Evolutionary conservation across 2,888 invertebrate genomes (phyloP), one percentile per base, ranked within the genome.

Genomic region (Coleophora deauratella): DNA sequence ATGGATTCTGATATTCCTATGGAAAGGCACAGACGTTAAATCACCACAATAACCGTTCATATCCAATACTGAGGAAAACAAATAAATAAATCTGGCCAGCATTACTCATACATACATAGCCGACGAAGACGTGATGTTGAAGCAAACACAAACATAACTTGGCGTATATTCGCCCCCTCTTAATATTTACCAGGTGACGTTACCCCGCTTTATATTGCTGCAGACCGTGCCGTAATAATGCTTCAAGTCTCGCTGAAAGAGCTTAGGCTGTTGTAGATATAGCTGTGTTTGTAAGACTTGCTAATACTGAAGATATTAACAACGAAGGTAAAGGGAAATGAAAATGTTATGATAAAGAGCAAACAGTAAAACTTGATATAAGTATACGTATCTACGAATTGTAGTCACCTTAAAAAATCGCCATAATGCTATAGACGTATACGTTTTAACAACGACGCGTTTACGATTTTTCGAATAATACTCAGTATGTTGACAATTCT

Each of bases 161-260:
- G 61, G 54, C 55, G 57, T 62, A 60, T 52, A 11, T 62, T 57
- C 57, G 42, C 55, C 63, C 68, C 73, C 69, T 67, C 73, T 72
- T 74, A 74, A 79, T 81, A 81, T 80, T 79, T 72, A 70, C 69
- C 81, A 79, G 82, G 81, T 80, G 78, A 66, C 71, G 72, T 76
- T 71, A 63, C 61, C 60, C 60, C 66, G 62, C 59, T 63, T 66
- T 72, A 78, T 81, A 80, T 77, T 73, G 68, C 75, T 60, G 38
- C 45, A 64, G 68, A 64, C 70, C 21, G 10, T 11, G 10, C 74
- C 68, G 70, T 75, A 72, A 77, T 76, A 79, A 78, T 75, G 74
- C 68, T 52, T 49, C 58, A 55, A 66, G 62, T 61, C 52, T 62
- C 55, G 52, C 55, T 52, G 55, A 53, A 57, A 50, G 54, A 55